These are phyloP conservation scores for Vollenhovia emeryi DNA, from an alignment of 1,140 invertebrate genomes.

Conservation along the genomic window DNA sequence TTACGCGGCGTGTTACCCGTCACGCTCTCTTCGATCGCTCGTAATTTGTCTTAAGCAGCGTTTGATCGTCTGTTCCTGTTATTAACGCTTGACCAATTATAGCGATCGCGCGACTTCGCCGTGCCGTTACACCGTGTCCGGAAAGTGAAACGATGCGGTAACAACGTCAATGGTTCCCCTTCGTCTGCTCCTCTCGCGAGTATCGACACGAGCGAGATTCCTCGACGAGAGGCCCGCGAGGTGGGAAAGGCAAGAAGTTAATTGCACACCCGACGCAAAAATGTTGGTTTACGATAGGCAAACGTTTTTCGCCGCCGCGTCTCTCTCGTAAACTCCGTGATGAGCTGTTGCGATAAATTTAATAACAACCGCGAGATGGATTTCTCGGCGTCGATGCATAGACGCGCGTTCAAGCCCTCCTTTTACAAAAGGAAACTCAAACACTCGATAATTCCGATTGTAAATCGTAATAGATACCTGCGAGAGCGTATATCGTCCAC, in stretches of 20 bases:
- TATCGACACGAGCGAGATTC: not conserved
- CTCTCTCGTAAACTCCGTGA: slow-evolving; percentile 22
- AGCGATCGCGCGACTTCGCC: not conserved
- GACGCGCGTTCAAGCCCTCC: not conserved
- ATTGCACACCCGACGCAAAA: not conserved
- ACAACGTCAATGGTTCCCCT: not conserved
- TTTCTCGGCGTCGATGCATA: not conserved
- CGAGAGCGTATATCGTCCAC: not conserved
- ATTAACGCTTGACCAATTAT: slow-evolving; percentile 46
- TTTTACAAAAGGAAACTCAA: not conserved
- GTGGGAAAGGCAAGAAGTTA: not conserved
- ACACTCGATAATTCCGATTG: slow-evolving; percentile 18
- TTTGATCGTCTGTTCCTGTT: slow-evolving; percentile 13
- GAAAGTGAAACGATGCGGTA: slow-evolving; percentile 56
- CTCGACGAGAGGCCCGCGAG: not conserved
- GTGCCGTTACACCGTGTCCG: not conserved
- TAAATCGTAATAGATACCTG: not conserved
- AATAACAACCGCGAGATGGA: not conserved
- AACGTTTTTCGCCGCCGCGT: not conserved
- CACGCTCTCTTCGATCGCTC: slow-evolving; percentile 4
- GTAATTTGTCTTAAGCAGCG: slow-evolving; percentile 13
- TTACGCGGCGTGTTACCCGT: not conserved
- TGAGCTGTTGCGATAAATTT: slow-evolving; percentile 16
- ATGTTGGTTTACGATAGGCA: not conserved
- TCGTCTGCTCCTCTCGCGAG: not conserved